These are phyloP conservation scores for Camelus bactrianus DNA, from an alignment of 2,113 vertebrate genomes.

Conservation along the genomic window DNA sequence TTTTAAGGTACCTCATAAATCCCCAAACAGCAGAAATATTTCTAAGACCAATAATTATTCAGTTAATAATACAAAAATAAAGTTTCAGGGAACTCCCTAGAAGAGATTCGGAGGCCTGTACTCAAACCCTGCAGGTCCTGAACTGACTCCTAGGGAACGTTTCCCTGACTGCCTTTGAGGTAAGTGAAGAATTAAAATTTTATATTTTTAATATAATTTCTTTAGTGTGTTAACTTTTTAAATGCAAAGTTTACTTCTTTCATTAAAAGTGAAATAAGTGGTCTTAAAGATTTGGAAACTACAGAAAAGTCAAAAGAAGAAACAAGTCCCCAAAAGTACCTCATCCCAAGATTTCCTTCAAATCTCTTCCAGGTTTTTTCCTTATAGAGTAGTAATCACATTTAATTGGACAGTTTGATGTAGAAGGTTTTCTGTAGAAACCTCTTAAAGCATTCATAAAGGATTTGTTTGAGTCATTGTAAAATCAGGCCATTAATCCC, in stretches of 20 bases:
- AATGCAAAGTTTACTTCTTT: constrained; percentile 40
- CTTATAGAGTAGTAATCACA: neutral
- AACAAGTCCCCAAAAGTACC: neutral
- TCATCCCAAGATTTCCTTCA: neutral
- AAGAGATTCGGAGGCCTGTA: neutral
- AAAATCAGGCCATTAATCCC: neutral
- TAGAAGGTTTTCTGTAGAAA: neutral
- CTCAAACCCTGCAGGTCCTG: constrained; percentile 1
- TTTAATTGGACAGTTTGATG: neutral
- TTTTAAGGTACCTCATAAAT: constrained; percentile 32
- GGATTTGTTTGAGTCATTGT: neutral
- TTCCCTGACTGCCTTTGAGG: neutral
- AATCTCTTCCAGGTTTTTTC: neutral
- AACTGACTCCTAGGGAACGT: neutral
- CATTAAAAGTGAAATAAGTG: neutral
- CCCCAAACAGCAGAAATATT: neutral
- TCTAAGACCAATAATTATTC: constrained; percentile 19
- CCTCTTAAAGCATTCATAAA: neutral
- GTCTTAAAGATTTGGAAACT: constrained; percentile 34
- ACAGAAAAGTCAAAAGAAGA: constrained; percentile 24
- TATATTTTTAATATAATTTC: constrained; percentile 39
- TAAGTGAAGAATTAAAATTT: neutral
- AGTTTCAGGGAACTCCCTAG: neutral
- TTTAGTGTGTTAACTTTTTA: neutral
- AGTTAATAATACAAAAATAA: constrained; percentile 6